A percentile compares a stretch with the other conserved stretches of the same genome.
phyloP scores from a whole-genome alignment of 2,797 vertebrate genomes.

The Oryzias sinensis region DNA sequence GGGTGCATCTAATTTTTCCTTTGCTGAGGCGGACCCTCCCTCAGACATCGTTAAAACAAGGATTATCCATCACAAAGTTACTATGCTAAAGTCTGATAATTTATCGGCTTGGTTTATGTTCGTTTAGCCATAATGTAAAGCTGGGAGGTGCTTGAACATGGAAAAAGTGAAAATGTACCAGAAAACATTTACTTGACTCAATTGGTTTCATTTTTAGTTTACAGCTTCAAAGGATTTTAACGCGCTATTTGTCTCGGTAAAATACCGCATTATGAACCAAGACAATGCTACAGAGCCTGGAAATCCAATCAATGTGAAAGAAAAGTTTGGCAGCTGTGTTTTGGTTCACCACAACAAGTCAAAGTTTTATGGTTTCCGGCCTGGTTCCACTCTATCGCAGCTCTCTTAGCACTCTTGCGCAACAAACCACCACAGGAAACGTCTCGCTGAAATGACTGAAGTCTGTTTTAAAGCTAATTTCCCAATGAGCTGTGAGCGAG shows the following conservation, averaged over 20 bases:
- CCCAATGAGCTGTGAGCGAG: conserved; percentile 20
- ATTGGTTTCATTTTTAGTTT: too few relatives aligned
- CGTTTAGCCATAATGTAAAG: conserved; percentile 38
- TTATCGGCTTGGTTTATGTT: conserved; percentile 56
- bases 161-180: conserved; percentile 35
- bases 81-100: conserved; percentile 52
- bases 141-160: conserved; percentile 40
- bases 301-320: conserved; percentile 10
- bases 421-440: conserved; percentile 44
- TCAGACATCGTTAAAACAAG: conserved; percentile 57
- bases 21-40: conserved; percentile 31
- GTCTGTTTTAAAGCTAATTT: conserved; percentile 23
- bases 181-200: too few relatives aligned
- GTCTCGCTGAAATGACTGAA: conserved; percentile 28
- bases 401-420: background rate
- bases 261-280: conserved; percentile 4
- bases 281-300: conserved; percentile 15
- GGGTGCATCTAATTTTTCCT: conserved; percentile 25
- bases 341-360: conserved; percentile 26
- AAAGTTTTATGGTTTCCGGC: conserved; percentile 38
- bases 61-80: conserved; percentile 51
- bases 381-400: conserved; percentile 24
- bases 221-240: background rate
- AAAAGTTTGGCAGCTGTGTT: conserved; percentile 12
- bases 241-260: background rate